Percentiles rank a stretch among this genome's conserved stretches.
Conservation (phyloP, 2,888 invertebrate species). For the Bimastos eiseni region DNA sequence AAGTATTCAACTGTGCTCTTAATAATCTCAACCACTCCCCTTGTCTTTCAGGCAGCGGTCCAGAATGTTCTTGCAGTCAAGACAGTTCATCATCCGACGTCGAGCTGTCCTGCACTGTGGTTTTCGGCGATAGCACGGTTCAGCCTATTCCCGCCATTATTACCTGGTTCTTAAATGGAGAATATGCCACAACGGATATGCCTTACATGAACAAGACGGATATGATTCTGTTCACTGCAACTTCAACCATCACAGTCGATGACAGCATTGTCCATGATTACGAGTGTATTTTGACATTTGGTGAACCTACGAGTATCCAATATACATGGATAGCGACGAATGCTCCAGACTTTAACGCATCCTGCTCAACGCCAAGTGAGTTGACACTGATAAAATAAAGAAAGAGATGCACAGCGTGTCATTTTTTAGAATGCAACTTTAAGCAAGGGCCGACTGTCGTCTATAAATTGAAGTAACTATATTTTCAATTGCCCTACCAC, state of each 20-base stretch:
- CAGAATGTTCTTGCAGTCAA: background rate
- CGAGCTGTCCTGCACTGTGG: background rate
- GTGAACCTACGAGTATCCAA: background rate
- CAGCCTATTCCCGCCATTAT: background rate
- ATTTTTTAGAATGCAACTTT: too few relatives aligned
- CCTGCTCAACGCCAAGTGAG: too few relatives aligned
- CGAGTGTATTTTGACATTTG: background rate
- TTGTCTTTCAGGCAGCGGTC: background rate
- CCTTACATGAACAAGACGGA: background rate
- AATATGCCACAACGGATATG: background rate
- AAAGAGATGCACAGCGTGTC: too few relatives aligned
- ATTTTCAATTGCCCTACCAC: too few relatives aligned
- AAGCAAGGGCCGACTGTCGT: too few relatives aligned
- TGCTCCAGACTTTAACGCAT: too few relatives aligned
- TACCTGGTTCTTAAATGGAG: background rate
- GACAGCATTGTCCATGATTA: background rate
- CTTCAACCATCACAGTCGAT: background rate
- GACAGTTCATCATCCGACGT: background rate
- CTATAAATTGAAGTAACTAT: too few relatives aligned
- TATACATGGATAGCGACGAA: too few relatives aligned
- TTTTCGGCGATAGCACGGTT: background rate
- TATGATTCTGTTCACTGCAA: background rate
- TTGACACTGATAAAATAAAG: too few relatives aligned
- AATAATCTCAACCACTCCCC: too few relatives aligned
- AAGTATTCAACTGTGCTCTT: too few relatives aligned